Evolutionary conservation across 2,797 vertebrate species (phyloP), one percentile per base, ranked within the genome.

Genomic region (Kryptopterus vitreolus): DNA sequence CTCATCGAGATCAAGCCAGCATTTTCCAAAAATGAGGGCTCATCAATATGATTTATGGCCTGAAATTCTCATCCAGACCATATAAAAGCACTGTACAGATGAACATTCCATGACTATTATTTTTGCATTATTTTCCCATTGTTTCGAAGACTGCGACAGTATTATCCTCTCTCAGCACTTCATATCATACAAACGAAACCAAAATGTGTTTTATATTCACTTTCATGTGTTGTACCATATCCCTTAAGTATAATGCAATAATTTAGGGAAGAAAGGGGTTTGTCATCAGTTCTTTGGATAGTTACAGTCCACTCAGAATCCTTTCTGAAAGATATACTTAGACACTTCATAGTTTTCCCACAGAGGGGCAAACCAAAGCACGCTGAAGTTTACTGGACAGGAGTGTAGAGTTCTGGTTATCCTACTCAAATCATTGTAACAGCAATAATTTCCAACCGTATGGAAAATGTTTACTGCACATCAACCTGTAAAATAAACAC

Each of bases 51-150:
- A 84, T 84, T 91, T 83, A 79, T 78, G 71, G 88, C 87, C 86
- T 92, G 82, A 88, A 89, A 88, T 89, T 88, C 88, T 87, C 80
- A 86, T 91, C 90, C 91, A 93, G 92, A 86, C 83, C 87, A 87
- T 92, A 92, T 86, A 92, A 87, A 85, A 81, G 24, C 72, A 82
- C 46, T 86, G 89, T 89, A 85, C 86, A 78, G 55, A 87, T 86
- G 86, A 86, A 81, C 90, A 92, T 93, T 92, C 92, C 90, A 72
- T 63, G 77, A 78, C 86, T 92, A 91, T 93, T 93, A 91, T 93
- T 93, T 87, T 87, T 87, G 89, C 92, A 91, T 93, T 90, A 91
- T 85, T 89, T 92, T 92, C 91, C 89, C 87, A 86, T 90, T 91
- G 87, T 88, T 92, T 90, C 90, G 86, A 85, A 83, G 86, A 82